phyloP scores from a whole-genome alignment of 2,797 vertebrate genomes.

The Characodon lateralis region DNA sequence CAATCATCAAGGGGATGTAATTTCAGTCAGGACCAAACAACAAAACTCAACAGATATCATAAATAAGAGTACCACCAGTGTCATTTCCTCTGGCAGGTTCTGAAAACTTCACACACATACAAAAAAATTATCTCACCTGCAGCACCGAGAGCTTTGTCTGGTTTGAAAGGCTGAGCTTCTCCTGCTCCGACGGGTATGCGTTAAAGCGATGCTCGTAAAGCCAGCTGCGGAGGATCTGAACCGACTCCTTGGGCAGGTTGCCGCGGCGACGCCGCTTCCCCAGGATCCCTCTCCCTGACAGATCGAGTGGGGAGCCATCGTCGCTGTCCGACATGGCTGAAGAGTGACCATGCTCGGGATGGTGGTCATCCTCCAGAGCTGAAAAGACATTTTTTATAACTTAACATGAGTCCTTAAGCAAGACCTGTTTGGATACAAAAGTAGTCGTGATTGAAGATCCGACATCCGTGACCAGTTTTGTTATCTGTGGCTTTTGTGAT shows the following conservation, averaged over 20 bases:
- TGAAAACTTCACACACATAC: background rate
- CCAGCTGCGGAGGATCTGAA: conserved; percentile 95
- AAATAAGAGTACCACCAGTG: background rate
- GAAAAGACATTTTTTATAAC: conserved; percentile 4
- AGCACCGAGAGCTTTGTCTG: conserved; percentile 93
- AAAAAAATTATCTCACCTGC: conserved; percentile 81
- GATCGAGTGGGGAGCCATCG: conserved; percentile 85
- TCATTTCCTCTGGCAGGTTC: background rate
- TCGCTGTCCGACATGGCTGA: conserved; percentile 89
- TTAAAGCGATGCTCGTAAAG: conserved; percentile 95
- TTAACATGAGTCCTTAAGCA: background rate
- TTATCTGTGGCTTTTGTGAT: background rate
- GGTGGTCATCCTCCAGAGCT: conserved; percentile 79
- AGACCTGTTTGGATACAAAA: background rate
- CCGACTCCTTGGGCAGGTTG: conserved; percentile 95
- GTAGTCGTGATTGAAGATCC: background rate
- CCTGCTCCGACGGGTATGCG: conserved; percentile 95
- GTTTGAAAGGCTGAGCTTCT: conserved; percentile 90
- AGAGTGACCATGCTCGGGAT: conserved; percentile 76
- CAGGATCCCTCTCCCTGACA: conserved; percentile 75
- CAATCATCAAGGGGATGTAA: background rate
- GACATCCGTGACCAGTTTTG: background rate
- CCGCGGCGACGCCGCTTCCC: conserved; percentile 92
- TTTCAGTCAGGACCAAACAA: too few species aligned
- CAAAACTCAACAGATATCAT: background rate